Percentiles rank a stretch among this genome's conserved stretches.
Conservation (phyloP, 2,113 vertebrate species). For the Elachura formosa region DNA sequence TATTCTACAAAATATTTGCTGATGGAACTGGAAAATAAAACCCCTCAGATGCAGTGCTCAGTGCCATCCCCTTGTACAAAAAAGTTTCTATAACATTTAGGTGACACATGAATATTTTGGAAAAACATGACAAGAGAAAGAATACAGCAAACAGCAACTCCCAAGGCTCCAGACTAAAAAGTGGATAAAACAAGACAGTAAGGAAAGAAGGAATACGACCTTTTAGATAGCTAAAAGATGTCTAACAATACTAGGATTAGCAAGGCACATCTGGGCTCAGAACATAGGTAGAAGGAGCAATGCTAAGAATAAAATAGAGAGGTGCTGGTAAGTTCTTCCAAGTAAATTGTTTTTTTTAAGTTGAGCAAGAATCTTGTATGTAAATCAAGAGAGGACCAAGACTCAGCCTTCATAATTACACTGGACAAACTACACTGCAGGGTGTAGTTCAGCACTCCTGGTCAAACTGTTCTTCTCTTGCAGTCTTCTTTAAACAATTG, state of each 20-base stretch:
- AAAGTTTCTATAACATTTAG: neutral
- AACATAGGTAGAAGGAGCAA: neutral
- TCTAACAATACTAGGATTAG: neutral
- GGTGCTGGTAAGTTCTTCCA: neutral
- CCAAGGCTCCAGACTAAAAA: neutral
- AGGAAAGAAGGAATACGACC: neutral
- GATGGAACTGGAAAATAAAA: neutral
- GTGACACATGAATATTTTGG: neutral
- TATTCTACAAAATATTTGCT: neutral
- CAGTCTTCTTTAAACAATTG: neutral
- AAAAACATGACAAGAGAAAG: neutral
- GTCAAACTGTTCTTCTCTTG: neutral
- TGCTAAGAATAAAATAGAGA: neutral
- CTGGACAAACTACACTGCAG: neutral
- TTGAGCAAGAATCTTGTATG: neutral
- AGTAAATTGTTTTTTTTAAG: neutral
- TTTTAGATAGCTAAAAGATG: neutral
- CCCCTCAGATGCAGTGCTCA: neutral
- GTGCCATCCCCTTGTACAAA: fast-evolving
- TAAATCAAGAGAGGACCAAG: neutral
- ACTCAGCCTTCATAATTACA: neutral
- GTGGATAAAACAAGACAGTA: neutral
- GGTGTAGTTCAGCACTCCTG: neutral
- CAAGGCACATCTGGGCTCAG: neutral
- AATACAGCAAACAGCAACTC: neutral